Percentiles rank a stretch among this genome's conserved stretches.
These are phyloP conservation scores for Ardeotis arabs DNA, from an alignment of 2,113 vertebrate species.

Conservation along the genomic window DNA sequence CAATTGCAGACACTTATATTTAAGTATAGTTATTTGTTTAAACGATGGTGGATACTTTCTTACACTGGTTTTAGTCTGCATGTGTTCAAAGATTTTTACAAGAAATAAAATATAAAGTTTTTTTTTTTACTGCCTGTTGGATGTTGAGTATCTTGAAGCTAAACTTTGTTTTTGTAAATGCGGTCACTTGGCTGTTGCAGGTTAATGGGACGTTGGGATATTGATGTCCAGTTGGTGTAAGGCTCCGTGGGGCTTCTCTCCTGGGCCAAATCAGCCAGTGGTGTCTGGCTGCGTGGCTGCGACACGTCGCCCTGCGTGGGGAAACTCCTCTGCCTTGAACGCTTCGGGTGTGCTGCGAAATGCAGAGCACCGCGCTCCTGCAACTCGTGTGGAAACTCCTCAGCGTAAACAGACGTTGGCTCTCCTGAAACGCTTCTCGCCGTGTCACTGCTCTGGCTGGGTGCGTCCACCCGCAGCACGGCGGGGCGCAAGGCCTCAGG, in stretches of 20 bases:
- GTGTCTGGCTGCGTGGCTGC: too few species aligned
- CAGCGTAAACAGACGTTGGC: too few species aligned
- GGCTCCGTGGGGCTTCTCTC: neutral
- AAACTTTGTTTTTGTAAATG: neutral
- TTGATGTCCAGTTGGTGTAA: neutral
- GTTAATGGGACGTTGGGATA: fast-evolving
- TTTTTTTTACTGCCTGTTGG: constrained; percentile 52
- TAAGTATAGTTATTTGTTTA: constrained; percentile 88
- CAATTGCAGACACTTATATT: constrained; percentile 89
- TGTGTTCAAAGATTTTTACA: constrained; percentile 94
- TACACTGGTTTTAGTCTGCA: constrained; percentile 99
- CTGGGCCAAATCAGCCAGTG: neutral
- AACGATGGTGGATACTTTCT: constrained; percentile 87
- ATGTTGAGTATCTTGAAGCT: neutral
- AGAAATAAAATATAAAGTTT: constrained; percentile 83
- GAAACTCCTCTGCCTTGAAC: too few species aligned
- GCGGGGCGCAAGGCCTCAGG: neutral
- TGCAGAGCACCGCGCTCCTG: neutral
- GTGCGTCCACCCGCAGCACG: fast-evolving
- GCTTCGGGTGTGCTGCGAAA: too few species aligned
- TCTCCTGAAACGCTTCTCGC: fast-evolving
- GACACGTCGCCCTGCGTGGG: neutral
- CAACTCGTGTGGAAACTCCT: too few species aligned
- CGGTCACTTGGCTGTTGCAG: fast-evolving
- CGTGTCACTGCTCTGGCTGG: fast-evolving